A percentile compares a stretch with the other conserved stretches of the same genome.
Conservation (phyloP, 2,888 invertebrate species). For the Formica aserva region DNA sequence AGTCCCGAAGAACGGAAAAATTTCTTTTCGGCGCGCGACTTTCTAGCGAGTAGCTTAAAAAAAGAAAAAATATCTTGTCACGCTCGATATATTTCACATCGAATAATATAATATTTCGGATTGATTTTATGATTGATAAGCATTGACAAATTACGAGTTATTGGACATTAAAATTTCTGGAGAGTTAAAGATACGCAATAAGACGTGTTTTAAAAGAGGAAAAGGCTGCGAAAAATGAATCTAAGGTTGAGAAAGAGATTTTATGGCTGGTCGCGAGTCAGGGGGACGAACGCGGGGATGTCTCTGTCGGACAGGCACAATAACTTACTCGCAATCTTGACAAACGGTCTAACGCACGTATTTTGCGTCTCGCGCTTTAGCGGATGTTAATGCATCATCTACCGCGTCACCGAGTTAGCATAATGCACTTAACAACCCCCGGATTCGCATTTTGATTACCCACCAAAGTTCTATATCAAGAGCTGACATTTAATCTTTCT, state of each 20-base stretch:
- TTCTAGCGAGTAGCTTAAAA: conserved; percentile 15
- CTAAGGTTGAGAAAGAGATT: conserved; percentile 20
- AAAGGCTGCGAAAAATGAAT: background rate
- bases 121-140: background rate
- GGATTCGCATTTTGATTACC: conserved; percentile 55
- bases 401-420: conserved; percentile 73
- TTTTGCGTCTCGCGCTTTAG: conserved; percentile 69
- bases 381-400: conserved; percentile 73
- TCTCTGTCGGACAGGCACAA: conserved; percentile 45
- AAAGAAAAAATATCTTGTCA: background rate
- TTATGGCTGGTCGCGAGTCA: background rate
- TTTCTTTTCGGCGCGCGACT: background rate
- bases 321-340: conserved; percentile 78
- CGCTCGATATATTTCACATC: background rate
- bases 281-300: background rate
- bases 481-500: conserved; percentile 63
- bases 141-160: conserved; percentile 23
- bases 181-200: background rate
- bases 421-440: conserved; percentile 72
- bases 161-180: background rate
- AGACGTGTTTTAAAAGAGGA: conserved; percentile 15
- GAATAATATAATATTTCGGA: background rate
- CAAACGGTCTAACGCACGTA: conserved; percentile 74
- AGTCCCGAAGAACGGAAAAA: conserved; percentile 37
- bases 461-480: conserved; percentile 55